These are phyloP conservation scores for Drosophila truncata DNA, from an alignment of 1,140 invertebrate genomes.

Conservation along the genomic window DNA sequence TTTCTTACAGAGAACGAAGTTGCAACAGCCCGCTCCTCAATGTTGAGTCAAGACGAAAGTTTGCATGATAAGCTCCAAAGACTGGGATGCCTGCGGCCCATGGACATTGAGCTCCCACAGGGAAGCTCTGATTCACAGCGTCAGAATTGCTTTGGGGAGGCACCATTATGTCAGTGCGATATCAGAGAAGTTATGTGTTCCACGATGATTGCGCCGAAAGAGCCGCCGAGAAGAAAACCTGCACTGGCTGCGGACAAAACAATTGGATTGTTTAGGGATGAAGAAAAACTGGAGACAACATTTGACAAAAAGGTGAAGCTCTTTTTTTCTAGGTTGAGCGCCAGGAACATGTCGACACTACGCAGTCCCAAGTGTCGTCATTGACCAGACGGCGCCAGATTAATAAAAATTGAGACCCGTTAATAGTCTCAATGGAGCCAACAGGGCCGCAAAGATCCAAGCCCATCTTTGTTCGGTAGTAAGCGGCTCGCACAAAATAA, in stretches of 20 bases:
- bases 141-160: slow-evolving; percentile 23
- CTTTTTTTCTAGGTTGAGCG: slow-evolving; percentile 11
- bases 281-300: slow-evolving; percentile 60
- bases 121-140: slow-evolving; percentile 14
- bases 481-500: slow-evolving; percentile 66
- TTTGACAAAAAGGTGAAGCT: slow-evolving; percentile 66
- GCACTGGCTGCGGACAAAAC: slow-evolving; percentile 36
- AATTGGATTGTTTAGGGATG: slow-evolving; percentile 44
- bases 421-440: slow-evolving; percentile 66
- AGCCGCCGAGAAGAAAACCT: background rate
- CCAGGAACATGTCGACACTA: background rate
- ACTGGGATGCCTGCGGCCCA: slow-evolving; percentile 54
- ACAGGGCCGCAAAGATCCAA: slow-evolving; percentile 82
- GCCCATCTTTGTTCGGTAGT: slow-evolving; percentile 77
- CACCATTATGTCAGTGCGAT: slow-evolving; percentile 41
- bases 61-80: slow-evolving; percentile 61
- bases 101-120: slow-evolving; percentile 34
- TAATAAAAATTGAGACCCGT: slow-evolving; percentile 53
- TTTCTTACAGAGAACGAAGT: slow-evolving; percentile 43
- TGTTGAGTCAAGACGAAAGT: slow-evolving; percentile 19
- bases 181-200: slow-evolving; percentile 74
- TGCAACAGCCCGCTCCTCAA: no score
- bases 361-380: background rate
- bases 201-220: slow-evolving; percentile 55
- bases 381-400: slow-evolving; percentile 40